phyloP scores from a whole-genome alignment of 2,888 invertebrate species.

The Brassicogethes aeneus region DNA sequence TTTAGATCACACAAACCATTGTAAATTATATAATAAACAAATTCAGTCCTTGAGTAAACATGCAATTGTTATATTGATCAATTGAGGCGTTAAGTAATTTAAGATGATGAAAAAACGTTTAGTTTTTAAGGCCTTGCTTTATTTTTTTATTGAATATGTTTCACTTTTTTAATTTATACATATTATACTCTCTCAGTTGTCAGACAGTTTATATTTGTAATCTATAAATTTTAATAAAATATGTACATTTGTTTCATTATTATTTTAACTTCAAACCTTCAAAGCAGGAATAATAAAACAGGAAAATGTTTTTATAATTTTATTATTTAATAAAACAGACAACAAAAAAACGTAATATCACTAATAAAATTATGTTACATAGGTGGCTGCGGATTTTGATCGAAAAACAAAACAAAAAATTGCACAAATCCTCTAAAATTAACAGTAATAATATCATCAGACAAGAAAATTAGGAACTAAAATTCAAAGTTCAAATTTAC shows the following conservation, averaged over 20 bases:
- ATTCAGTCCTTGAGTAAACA: no score
- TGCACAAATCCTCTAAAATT: no score
- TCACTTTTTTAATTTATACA: conserved; percentile 13
- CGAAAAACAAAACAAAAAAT: no score
- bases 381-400: no score
- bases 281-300: background rate
- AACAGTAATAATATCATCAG: no score
- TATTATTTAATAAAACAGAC: background rate
- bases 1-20: conserved; percentile 1
- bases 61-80: no score
- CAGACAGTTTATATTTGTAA: conserved; percentile 18
- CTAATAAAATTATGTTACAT: no score
- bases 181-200: conserved; percentile 14
- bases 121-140: conserved; percentile 17
- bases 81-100: background rate
- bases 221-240: conserved; percentile 5
- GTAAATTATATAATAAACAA: no score
- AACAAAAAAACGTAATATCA: background rate
- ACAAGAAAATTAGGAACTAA: no score
- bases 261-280: background rate
- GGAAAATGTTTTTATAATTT: background rate
- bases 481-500: no score
- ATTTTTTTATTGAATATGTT: conserved; percentile 17
- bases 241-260: background rate
- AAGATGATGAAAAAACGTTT: no score